Evolutionary conservation across 2,888 invertebrate genomes (phyloP), one percentile per base, ranked within the genome.

Genomic region (Lasioglossum zephyrum): DNA sequence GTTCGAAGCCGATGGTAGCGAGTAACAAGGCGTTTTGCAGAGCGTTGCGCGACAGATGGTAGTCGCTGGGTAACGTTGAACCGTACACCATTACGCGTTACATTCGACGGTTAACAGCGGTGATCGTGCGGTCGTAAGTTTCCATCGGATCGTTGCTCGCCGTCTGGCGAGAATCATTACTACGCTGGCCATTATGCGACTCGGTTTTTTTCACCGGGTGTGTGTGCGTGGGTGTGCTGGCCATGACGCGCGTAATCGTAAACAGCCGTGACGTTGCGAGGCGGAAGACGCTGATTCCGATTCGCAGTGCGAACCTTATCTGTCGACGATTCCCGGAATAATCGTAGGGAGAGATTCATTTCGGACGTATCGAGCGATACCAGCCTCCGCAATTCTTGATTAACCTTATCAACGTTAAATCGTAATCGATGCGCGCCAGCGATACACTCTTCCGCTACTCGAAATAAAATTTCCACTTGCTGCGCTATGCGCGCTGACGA

Each of bases 221-320:
- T 5, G 16, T 18, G 60, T 70, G 82, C 84, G 90, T 91, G 83
- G 91, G 91, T 81, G 90, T 83, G 73, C 79, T 69, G 49, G 66
- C 76, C 79, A 75, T 87, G 87, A 90, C 90, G 88, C 88, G 77
- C 49, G 84, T 91, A 90, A 91, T 91, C 90, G 90, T 91, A 91
- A 91, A 90, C 87, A 89, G 87, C 90, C 78, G 78, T 79, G 83
- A 90, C 87, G 90, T 57, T 53, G 82, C 79, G 85, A 89, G 85
- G 76, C 90, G 91, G 88, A 91, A 91, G 91, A 86, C 81, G 75
- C 78, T 74, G 73, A 76, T 77, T 85, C 79, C 81, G 90, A 91
- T 90, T 90, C 81, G 86, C 31, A 26, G 31, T 16, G 79, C 70
- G 26, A 22, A 36, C 80, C 39, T 79, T 84, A 81, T 88, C 83